Percentiles rank a stretch among this genome's conserved stretches.
phyloP scores from a whole-genome alignment of 2,797 vertebrate genomes.

The Bovichtus diacanthus region DNA sequence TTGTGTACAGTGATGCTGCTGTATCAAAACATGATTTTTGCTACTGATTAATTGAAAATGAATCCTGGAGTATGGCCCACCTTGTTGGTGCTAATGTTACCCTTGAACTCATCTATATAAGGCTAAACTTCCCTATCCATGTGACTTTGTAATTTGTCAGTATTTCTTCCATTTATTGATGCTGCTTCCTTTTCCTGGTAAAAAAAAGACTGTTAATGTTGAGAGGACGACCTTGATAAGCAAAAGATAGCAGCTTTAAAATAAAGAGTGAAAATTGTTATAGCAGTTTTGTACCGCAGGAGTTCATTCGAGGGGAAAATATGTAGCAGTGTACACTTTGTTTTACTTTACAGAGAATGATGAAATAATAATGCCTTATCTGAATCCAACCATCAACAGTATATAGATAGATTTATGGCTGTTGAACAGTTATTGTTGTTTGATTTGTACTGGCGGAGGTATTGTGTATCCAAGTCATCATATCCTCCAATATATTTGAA shows the following conservation, averaged over 20 bases:
- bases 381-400: neutral
- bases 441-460: neutral
- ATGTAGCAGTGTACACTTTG: neutral
- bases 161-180: neutral
- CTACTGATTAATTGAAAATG: slow-evolving; percentile 11
- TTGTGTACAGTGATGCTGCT: slow-evolving; percentile 14
- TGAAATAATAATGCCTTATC: neutral
- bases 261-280: neutral
- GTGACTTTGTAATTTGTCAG: neutral
- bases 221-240: neutral
- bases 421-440: neutral
- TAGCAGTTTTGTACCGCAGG: neutral
- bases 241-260: neutral
- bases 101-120: neutral
- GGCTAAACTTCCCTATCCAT: slow-evolving; percentile 1
- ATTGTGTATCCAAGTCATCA: neutral
- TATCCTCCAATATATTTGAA: neutral
- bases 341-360: neutral
- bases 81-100: neutral
- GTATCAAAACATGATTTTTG: slow-evolving; percentile 22
- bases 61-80: neutral
- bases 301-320: neutral
- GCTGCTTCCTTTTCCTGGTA: neutral
- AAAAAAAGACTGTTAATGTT: neutral
- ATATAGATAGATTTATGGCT: neutral